Evolutionary conservation across 2,797 vertebrate genomes (phyloP), one percentile per base, ranked within the genome.

Genomic region (Carapus acus): DNA sequence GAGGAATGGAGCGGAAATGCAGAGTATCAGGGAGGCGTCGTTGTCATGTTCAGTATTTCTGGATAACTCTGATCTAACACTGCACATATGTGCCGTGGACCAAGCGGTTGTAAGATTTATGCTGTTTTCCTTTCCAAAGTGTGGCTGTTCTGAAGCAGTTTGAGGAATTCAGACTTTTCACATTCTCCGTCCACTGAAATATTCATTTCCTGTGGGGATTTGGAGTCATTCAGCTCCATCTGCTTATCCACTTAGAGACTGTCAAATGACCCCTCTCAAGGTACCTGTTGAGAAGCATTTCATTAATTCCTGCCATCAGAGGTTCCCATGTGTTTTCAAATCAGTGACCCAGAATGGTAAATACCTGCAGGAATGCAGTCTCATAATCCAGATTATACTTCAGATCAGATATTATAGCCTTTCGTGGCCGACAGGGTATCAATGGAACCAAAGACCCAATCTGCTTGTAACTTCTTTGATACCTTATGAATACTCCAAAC

Each of bases 161-260:
- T 27, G 4, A 27, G 24, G 9, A 27, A 4, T 27, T 4, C 4
- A 27, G 9, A 9, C 24, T 27, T 27, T 27, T 9, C 24, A 5
- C 24, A 27, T 9, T 4, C 24, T 27, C 4, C 12, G 29, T n/a
- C 17, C 2, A 3, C 17, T 45, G 36, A 62, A 55, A 49, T 21
- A 49, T 27, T 54, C 2, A 43, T 46, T 58, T 55, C 54, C 62
- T 34, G 37, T 37, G 18, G 54, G 54, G 49, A 52, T 2, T 46
- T 34, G n/a, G 29, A 49, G 54, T 45, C 44, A 48, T 17, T 21
- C 21, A 18, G 29, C 56, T 54, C 36, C 73, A 67, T 78, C 67
- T 71, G 69, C 33, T 61, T 41, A 66, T 65, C 69, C 55, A 58
- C 62, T 77, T 69, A 61, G 47, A 46, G 38, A 40, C 34, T 24